Conservation (phyloP, 2,888 invertebrate genomes). For the Leistus spinibarbis region DNA sequence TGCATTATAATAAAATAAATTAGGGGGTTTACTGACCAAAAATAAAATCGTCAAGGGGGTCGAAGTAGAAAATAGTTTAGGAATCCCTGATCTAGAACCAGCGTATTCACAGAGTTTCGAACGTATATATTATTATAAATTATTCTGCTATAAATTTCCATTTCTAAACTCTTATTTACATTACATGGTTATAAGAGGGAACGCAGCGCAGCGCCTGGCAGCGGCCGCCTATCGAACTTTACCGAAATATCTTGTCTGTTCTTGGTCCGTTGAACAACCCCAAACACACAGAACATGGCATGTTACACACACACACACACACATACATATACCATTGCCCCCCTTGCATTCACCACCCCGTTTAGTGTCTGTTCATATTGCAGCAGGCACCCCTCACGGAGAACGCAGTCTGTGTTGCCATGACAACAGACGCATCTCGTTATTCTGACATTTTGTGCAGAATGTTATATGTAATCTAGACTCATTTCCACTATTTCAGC, state of each 20-base stretch:
- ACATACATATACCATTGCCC: no score
- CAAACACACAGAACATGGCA: background rate
- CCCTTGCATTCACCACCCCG: no score
- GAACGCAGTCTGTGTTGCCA: background rate
- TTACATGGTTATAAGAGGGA: background rate
- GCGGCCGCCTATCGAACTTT: background rate
- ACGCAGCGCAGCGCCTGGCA: background rate
- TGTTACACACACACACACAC: background rate
- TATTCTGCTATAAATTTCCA: conserved; percentile 22
- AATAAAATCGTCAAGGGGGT: no score
- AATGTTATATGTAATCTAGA: background rate
- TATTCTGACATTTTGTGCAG: background rate
- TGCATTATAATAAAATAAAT: no score
- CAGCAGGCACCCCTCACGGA: background rate
- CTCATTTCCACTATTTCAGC: background rate
- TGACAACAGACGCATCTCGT: background rate
- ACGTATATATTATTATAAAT: conserved; percentile 19
- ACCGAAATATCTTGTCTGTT: background rate
- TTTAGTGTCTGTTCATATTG: background rate
- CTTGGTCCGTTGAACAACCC: background rate
- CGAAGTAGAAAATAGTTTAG: no score
- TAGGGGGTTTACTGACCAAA: no score
- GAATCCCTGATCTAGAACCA: no score
- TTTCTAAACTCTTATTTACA: conserved; percentile 23
- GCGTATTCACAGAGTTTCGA: background rate